Conservation (phyloP, 2,113 vertebrate genomes). For the Prochilodus magdalenae region DNA sequence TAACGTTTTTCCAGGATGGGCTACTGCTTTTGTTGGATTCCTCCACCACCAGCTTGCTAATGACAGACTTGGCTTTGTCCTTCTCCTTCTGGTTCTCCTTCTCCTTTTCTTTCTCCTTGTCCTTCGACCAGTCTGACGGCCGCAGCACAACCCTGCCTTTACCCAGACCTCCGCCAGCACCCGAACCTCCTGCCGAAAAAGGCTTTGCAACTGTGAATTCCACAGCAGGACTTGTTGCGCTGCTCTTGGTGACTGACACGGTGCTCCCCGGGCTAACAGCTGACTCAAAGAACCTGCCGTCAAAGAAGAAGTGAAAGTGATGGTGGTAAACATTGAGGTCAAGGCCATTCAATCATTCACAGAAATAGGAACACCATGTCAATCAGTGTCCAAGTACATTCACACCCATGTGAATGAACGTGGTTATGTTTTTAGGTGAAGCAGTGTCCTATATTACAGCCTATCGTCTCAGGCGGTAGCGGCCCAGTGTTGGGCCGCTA, state of each 20-base stretch:
- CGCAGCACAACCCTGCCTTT: conserved; percentile 29
- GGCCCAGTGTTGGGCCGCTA: no score
- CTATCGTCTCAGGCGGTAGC: no score
- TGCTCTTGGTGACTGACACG: neutral
- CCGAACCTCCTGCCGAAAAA: neutral
- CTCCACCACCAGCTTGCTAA: conserved; percentile 71
- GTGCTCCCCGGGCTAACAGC: neutral
- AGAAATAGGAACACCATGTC: no score
- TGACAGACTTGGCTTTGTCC: conserved; percentile 60
- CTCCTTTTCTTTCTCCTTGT: conserved; percentile 24
- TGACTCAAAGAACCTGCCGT: conserved; percentile 53
- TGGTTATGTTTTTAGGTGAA: no score
- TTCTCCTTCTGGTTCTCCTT: conserved; percentile 38
- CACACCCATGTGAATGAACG: no score
- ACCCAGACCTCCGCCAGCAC: neutral
- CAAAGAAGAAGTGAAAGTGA: neutral
- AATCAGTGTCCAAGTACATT: no score
- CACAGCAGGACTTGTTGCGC: neutral
- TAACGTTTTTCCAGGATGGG: conserved; percentile 49
- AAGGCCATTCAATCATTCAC: no score
- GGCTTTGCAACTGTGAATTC: neutral
- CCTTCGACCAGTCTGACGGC: conserved; percentile 31
- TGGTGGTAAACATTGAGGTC: no score
- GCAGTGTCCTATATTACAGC: no score
- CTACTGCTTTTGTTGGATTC: conserved; percentile 68